Evolutionary conservation across 1,140 invertebrate species (phyloP), one percentile per base, ranked within the genome.

Genomic region (Sycophila sp.): DNA sequence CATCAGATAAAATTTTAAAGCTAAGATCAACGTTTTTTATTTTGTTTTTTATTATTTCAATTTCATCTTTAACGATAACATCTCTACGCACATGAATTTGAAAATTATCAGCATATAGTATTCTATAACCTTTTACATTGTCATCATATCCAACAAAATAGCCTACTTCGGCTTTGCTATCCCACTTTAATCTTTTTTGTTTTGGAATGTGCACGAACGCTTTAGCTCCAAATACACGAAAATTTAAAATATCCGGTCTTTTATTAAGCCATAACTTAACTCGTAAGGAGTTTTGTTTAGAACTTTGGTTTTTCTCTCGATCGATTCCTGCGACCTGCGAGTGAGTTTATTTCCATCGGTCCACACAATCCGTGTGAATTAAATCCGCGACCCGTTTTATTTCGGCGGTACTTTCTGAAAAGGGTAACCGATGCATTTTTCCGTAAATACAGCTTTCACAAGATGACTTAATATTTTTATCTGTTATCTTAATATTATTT

Each of bases 221-320:
- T 40, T 56, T 34, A 26, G 36, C 13, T 26, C 63, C 58, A 68
- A 73, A 70, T 53, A 65, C 71, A 38, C 38, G 28, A 5, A 68
- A 38, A 71, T 70, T 56, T n/a, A 64, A 49, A 40, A 77, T 42
- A 47, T 66, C 67, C 7, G 78, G 76, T 71, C 73, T 77, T 13
- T 72, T 75, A n/a, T 70, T 75, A 49, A 56, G 62, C 78, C 76
- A 85, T 28, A 73, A n/a, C n/a, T n/a, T n/a, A n/a, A n/a, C 73
- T 84, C 79, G 59, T 73, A 77, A n/a, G 85, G 83, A 5, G 76
- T 78, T 49, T 64, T 45, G 40, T 69, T 69, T 2, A 38, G 15
- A 32, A 65, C 32, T 77, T 74, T 1, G 53, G 22, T 8, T 68
- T 71, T 26, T 77, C 76, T 17, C 69, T 59, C 64, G 73, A 69